Base-by-base conservation (phyloP, 2,888 invertebrate genomes). In the Cremastobaeus sp. region DNA sequence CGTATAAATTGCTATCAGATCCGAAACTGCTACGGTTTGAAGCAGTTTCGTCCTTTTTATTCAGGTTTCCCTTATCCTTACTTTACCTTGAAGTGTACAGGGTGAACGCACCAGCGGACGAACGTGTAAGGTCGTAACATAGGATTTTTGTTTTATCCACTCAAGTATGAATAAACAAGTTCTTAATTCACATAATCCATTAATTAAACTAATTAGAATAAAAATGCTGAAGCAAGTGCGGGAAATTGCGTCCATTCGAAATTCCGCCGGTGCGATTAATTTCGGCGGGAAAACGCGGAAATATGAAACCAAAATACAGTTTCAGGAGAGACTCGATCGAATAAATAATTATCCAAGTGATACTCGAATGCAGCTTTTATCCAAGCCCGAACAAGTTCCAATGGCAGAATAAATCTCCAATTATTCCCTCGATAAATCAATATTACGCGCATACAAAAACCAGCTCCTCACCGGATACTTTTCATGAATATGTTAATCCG, bases 81-180 rank as follows among this genome's bases (percentile, higher is more conserved):
- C n/a, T 41, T 64, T 50, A 62, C 70, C 70, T 70, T 70, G 62
- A 64, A 64, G 18, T 35, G 15, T 20, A 20, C 4, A 64, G 70
- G 70, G 64, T 70, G 55, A 70, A 70, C 15, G 70, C 18, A 48
- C 50, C 57, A 70, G 57, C 47, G 62, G 64, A 57, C 15, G 70
- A 55, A 55, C 70, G 55, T 50, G 62, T 70, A 48, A 70, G 43
- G 48, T 70, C 62, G n/a, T 45, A 59, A 59, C 35, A 52, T 50
- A 60, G 54, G 54, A 50, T 32, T 69, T 70, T 62, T 69, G 43
- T 55, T 62, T 62, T 47, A 28, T 4, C 8, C 28, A 45, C 37
- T 57, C 25, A 54, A 60, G 37, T 54, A 54, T 43, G 39, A 69
- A 59, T 52, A 60, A 55, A 39, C 34, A 52, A 68, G 68, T 30